Conservation (phyloP, 2,888 invertebrate genomes). For the Bimastos eiseni region DNA sequence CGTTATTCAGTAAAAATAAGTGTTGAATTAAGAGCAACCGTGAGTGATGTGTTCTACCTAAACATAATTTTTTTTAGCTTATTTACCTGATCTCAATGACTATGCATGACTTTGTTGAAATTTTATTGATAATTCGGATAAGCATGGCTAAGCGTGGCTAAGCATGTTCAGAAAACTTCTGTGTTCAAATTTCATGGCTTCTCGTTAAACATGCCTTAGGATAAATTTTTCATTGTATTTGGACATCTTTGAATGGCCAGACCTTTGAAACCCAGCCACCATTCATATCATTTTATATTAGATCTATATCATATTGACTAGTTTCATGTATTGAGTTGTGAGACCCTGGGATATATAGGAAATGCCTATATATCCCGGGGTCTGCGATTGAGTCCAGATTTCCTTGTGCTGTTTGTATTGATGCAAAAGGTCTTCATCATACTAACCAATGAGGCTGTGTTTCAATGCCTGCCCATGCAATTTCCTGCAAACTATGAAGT, state of each 20-base stretch:
- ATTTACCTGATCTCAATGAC: not conserved
- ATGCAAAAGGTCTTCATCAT: too few species aligned
- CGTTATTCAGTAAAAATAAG: not conserved
- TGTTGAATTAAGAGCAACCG: not conserved
- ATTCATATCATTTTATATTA: not conserved
- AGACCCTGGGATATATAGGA: too few species aligned
- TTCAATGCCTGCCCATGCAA: too few species aligned
- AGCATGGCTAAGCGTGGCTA: too few species aligned
- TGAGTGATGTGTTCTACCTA: not conserved
- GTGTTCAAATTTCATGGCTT: not conserved
- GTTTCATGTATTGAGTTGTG: not conserved
- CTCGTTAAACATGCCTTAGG: not conserved
- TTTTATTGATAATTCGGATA: not conserved
- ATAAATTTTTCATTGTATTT: not conserved
- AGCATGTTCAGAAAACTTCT: not conserved
- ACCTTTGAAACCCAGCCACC: not conserved
- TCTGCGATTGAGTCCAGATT: too few species aligned
- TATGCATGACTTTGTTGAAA: not conserved
- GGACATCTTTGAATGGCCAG: not conserved
- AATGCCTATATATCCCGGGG: too few species aligned
- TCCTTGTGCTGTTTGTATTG: too few species aligned
- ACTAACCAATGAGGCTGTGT: too few species aligned
- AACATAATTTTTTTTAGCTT: not conserved
- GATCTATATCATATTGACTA: not conserved
- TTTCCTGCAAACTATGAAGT: too few species aligned